Percentiles rank a stretch among this genome's conserved stretches.
Conservation (phyloP, 2,113 vertebrate species). For the Argyrosomus japonicus region DNA sequence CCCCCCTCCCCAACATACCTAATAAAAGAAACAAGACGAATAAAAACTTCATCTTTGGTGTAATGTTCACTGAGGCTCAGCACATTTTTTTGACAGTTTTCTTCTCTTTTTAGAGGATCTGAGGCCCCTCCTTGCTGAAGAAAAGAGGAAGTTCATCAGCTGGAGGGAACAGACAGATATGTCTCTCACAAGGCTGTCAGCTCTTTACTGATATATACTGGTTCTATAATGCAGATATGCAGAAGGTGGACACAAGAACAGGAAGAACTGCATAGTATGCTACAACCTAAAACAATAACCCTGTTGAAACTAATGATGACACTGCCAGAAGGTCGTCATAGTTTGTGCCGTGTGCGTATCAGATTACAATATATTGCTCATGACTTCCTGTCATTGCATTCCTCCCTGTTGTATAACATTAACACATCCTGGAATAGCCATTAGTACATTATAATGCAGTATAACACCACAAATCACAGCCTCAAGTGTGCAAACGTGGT, state of each 20-base stretch:
- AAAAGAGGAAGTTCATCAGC: slow-evolving; percentile 58
- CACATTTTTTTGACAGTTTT: slow-evolving; percentile 3
- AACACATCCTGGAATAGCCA: not conserved
- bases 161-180: not conserved
- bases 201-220: not conserved
- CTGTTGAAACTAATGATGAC: not conserved
- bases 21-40: slow-evolving; percentile 65
- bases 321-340: not conserved
- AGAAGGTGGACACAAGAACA: not conserved
- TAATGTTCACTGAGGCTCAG: not conserved
- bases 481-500: too few relatives aligned
- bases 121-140: slow-evolving; percentile 37
- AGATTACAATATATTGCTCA: not conserved
- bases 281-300: not conserved
- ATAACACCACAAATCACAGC: not conserved
- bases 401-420: not conserved
- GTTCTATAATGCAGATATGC: not conserved
- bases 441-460: not conserved
- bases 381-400: not conserved
- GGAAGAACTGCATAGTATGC: not conserved
- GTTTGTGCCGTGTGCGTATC: not conserved
- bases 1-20: slow-evolving; percentile 32
- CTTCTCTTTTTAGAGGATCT: not conserved
- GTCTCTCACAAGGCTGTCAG: not conserved
- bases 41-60: slow-evolving; percentile 69